Conservation (phyloP, 1,140 invertebrate species). For the Drosophila tsacasi region DNA sequence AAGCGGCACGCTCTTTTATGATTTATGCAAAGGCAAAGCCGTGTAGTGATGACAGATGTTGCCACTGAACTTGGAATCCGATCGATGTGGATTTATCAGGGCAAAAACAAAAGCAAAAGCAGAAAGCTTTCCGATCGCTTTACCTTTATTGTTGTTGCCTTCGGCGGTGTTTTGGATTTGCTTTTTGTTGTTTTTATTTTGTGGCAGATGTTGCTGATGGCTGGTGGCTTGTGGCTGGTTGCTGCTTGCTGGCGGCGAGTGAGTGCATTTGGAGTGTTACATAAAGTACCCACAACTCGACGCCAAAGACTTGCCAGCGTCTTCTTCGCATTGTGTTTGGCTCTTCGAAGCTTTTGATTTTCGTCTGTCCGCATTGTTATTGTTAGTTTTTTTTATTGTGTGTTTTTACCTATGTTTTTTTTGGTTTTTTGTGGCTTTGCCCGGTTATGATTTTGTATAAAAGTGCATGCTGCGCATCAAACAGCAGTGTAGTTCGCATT, state of each 20-base stretch:
- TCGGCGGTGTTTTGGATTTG: conserved; percentile 10
- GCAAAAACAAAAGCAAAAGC: conserved; percentile 53
- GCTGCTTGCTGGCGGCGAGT: conserved; percentile 50
- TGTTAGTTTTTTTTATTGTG: conserved; percentile 24
- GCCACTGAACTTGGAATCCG: conserved; percentile 70
- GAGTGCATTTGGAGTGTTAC: conserved; percentile 79
- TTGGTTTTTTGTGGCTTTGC: conserved; percentile 51
- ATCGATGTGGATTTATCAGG: conserved; percentile 51
- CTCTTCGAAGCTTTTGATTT: conserved; percentile 60
- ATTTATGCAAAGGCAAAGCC: conserved; percentile 19
- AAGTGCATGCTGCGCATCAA: conserved; percentile 71
- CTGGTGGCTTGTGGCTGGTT: conserved; percentile 31
- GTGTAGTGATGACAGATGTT: conserved; percentile 43
- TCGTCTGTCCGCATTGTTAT: conserved; percentile 44
- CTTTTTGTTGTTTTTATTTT: conserved; percentile 21
- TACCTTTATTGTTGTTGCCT: conserved; percentile 4
- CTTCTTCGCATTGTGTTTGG: conserved; percentile 58
- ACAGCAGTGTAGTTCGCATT: conserved; percentile 78
- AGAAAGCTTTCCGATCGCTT: conserved; percentile 37
- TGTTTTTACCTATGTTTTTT: conserved; percentile 17
- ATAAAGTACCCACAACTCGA: conserved; percentile 66
- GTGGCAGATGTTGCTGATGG: conserved; percentile 45
- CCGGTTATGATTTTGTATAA: conserved; percentile 76
- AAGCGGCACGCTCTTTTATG: conserved; percentile 8
- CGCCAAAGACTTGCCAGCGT: conserved; percentile 43